Evolutionary conservation across 2,888 invertebrate species (phyloP).

Genomic region (Adelphocoris suturalis): DNA sequence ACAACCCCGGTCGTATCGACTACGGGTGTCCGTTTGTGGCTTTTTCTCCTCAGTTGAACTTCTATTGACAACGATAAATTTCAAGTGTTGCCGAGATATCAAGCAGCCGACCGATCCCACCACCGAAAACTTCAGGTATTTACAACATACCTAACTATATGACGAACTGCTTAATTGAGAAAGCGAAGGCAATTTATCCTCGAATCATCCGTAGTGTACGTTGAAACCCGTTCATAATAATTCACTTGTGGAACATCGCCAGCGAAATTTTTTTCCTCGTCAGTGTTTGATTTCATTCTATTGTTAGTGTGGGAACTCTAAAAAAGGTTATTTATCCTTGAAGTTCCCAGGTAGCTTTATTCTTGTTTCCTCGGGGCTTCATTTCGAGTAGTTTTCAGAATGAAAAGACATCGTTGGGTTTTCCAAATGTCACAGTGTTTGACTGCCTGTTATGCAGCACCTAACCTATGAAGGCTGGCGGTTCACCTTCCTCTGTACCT

Average conservation of each 20-base stretch:
- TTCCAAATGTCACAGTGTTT: background rate
- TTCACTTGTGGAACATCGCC: conserved; percentile 16
- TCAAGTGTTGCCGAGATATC: background rate
- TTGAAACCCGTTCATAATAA: background rate
- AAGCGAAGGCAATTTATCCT: too few species aligned
- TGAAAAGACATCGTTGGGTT: background rate
- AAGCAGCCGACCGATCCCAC: background rate
- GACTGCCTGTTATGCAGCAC: background rate
- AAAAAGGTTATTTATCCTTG: conserved; percentile 48
- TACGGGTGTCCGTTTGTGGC: background rate
- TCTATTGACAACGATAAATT: background rate
- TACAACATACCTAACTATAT: background rate
- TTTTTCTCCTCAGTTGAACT: background rate
- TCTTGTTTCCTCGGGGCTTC: background rate
- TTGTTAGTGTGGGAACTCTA: conserved; percentile 58
- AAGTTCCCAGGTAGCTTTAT: conserved; percentile 4
- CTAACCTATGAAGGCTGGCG: background rate
- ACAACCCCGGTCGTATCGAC: too few species aligned
- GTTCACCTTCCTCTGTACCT: too few species aligned
- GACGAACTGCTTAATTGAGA: too few species aligned
- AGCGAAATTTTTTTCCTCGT: background rate
- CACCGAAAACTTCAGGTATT: background rate
- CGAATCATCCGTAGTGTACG: too few species aligned
- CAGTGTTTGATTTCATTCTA: conserved; percentile 54
- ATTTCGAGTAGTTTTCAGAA: background rate